These are phyloP conservation scores for Lateolabrax maculatus DNA, from an alignment of 2,797 vertebrate genomes.

Conservation along the genomic window DNA sequence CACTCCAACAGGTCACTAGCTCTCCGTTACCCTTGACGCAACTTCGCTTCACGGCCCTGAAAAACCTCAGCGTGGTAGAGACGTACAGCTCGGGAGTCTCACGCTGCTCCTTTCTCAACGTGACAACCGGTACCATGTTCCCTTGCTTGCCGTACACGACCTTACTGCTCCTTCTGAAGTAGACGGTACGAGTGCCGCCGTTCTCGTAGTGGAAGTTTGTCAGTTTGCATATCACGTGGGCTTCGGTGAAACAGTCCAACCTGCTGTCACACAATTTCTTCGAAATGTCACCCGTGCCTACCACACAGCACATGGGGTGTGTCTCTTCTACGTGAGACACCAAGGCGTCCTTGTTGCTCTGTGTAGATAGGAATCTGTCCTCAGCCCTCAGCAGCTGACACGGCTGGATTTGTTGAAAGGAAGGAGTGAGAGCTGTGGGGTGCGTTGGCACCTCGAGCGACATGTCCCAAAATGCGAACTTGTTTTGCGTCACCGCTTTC, in stretches of 20 bases:
- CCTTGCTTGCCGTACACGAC: too few species aligned
- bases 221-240: not conserved
- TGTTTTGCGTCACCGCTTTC: not conserved
- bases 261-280: too few species aligned
- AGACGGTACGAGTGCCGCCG: not conserved
- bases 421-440: not conserved
- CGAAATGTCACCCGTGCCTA: too few species aligned
- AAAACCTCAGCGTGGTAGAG: not conserved
- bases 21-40: not conserved
- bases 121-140: not conserved
- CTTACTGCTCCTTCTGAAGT: too few species aligned
- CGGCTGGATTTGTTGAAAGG: not conserved
- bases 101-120: not conserved
- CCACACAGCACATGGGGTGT: not conserved
- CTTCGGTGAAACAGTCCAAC: not conserved
- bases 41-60: not conserved
- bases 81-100: rapidly evolving
- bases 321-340: not conserved
- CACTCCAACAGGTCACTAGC: not conserved
- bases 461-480: conserved; percentile 2
- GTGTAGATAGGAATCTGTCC: too few species aligned
- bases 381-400: not conserved
- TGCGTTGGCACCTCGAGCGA: not conserved
- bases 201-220: not conserved
- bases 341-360: not conserved